Evolutionary conservation across 2,888 invertebrate species (phyloP), one percentile per base, ranked within the genome.

Genomic region (Branchipolynoe longqiensis): DNA sequence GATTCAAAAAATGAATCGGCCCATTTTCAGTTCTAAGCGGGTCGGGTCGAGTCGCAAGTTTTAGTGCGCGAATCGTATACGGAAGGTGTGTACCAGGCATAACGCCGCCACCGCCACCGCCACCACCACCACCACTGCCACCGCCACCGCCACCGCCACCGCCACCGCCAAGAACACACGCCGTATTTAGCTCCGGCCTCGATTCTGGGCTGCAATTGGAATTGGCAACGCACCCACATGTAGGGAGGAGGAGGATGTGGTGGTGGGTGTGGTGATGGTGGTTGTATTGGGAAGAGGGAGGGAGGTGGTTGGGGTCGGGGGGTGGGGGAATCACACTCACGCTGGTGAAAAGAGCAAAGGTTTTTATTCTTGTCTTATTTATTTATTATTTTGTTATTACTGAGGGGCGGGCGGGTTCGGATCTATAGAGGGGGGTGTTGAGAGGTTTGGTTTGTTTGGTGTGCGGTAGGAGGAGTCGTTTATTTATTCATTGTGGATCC

Each of bases 331-430:
- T 69, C 69, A 69, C 62, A 62, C 38, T 2, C 69, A 4, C 14
- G 33, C 69, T 69, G 12, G 36, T 69, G 69, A 69, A 69, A 69
- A 69, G 69, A 69, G 69, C 69, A 69, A 69, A 69, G 33, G 36
- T 33, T 69, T 69, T 69, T 33, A 14, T 33, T 69, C 38, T 18
- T 48, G 48, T 18, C 48, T 18, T 48, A 48, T 12, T 18, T 18
- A 48, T 18, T 12, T 18, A 48, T 18, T 18, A 12, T 18, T 48
- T 8, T 18, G 18, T 33, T 38, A 36, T 69, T 69, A 69, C 25
- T 69, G 36, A n/a, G 69, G 36, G 33, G 22, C 18, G 36, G 69
- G 14, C 25, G 22, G 69, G 36, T 33, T 14, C 14, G 18, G 69
- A n/a, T 69, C 69, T 69, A 69, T 69, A 69, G 69, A 69, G 36